phyloP scores from a whole-genome alignment of 2,888 invertebrate species.

The Chironomus tentans region DNA sequence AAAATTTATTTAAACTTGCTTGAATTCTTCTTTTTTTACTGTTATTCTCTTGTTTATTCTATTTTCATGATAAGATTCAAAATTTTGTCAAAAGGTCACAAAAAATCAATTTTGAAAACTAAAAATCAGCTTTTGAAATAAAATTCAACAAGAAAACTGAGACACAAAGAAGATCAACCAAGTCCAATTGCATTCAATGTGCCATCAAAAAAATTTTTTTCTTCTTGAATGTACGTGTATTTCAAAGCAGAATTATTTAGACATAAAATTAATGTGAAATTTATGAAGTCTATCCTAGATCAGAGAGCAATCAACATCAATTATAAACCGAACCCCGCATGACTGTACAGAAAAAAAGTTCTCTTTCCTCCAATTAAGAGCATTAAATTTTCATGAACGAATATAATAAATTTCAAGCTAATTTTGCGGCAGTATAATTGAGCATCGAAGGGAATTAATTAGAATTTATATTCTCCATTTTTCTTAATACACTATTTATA shows the following conservation, averaged over 20 bases:
- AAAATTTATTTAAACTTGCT: too few species aligned
- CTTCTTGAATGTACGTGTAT: background rate
- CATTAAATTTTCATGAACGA: background rate
- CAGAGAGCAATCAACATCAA: background rate
- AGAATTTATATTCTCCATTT: slow-evolving; percentile 3
- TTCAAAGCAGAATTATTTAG: background rate
- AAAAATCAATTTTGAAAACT: too few species aligned
- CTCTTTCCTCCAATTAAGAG: background rate
- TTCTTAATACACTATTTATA: background rate
- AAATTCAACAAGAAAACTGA: too few species aligned
- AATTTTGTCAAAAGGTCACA: too few species aligned
- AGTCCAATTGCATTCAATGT: background rate
- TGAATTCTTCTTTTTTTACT: too few species aligned
- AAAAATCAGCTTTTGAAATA: too few species aligned
- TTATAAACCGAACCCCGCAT: background rate
- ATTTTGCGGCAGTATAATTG: background rate
- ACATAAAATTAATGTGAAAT: too few species aligned
- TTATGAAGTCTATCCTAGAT: too few species aligned
- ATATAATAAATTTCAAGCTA: background rate
- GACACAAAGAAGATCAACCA: too few species aligned
- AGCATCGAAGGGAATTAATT: slow-evolving; percentile 1
- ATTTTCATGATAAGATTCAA: too few species aligned
- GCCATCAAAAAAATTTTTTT: background rate
- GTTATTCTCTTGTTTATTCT: too few species aligned
- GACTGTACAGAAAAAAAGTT: background rate